Evolutionary conservation across 2,888 invertebrate species (phyloP), one percentile per base, ranked within the genome.

Genomic region (Blomia tropicalis): DNA sequence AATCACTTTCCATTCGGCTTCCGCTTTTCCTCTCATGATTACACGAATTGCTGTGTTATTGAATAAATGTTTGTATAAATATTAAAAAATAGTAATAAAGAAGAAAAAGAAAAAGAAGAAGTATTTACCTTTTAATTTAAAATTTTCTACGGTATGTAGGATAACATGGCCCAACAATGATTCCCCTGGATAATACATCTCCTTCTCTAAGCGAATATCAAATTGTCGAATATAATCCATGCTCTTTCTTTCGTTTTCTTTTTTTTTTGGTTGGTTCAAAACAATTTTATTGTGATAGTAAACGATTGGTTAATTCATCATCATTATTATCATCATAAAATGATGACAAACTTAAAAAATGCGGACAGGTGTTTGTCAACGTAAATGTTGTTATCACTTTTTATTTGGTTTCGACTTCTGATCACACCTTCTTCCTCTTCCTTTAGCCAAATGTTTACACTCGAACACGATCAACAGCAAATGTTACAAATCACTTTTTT

Each of bases 191-290:
- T 84, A 84, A 73, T 83, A 85, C 73, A 82, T 79, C 70, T 84
- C 84, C 71, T 81, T 82, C 71, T 83, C 83, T 65, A 85, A 74
- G 67, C 82, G 80, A 68, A 85, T 83, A 73, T 85, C 84, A 71
- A 85, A 84, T 71, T 82, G 82, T 66, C 81, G 78, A 68, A 85
- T 83, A 75, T 83, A 83, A 76, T 85, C 85, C 84, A 85, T 84
- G n/a, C n/a, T n/a, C n/a, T n/a, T n/a, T n/a, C n/a, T 29, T 23
- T 41, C 2, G 14, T 41, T 41, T 4, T 4, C 17, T 41, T 41
- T 41, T 5, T 41, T 41, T 3, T n/a, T 41, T 32, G 5, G n/a
- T n/a, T n/a, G n/a, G n/a, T n/a, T n/a, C n/a, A n/a, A n/a, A n/a
- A n/a, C n/a, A n/a, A n/a, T n/a, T n/a, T n/a, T n/a, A n/a, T n/a